Evolutionary conservation across 2,888 invertebrate species (phyloP), one percentile per base, ranked within the genome.

Genomic region (Agrochola circellaris): DNA sequence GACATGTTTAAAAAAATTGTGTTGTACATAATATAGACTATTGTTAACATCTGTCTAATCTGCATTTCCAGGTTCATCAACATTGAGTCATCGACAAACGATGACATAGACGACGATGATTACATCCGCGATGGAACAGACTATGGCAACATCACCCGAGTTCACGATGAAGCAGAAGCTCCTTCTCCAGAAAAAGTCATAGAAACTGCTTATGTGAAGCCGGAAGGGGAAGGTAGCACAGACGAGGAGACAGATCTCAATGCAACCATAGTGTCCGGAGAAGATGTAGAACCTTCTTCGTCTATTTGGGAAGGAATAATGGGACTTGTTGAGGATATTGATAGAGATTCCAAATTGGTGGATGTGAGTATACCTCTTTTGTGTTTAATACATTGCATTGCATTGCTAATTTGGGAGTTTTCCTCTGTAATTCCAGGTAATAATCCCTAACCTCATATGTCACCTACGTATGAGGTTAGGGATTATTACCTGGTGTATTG

Each of bases 31-130:
- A 20, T 15, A 11, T 26, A 60, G 17, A 9, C 34, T 34, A 17
- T 45, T 51, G 13, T 34, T 73, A 56, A 67, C 13, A n/a, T 34
- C 2, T 23, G 11, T 4, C 17, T 34, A 20, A 7, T 20, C 2
- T 2, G 17, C 13, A 65, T 85, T 91, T 95, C 72, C 92, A 97
- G 97, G 60, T 97, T 98, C 90, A 96, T 98, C 68, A 97, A 97
- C 90, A 98, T 98, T 89, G 98, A 98, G 92, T 98, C 98, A 54
- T 98, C 98, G 90, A 97, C 98, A 30, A 90, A 97, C 56, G 97
- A 97, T 64, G 97, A 97, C 51, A 97, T 97, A 65, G 97, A 97
- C 82, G 96, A 96, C 51, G 95, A 96, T 88, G 96, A 96, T 65
- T 96, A 96, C 83, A 92, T 96, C 23, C 89, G 94, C 2, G 96